These are phyloP conservation scores for Mimumesa dahlbomi DNA, from an alignment of 2,888 invertebrate genomes.

Conservation along the genomic window DNA sequence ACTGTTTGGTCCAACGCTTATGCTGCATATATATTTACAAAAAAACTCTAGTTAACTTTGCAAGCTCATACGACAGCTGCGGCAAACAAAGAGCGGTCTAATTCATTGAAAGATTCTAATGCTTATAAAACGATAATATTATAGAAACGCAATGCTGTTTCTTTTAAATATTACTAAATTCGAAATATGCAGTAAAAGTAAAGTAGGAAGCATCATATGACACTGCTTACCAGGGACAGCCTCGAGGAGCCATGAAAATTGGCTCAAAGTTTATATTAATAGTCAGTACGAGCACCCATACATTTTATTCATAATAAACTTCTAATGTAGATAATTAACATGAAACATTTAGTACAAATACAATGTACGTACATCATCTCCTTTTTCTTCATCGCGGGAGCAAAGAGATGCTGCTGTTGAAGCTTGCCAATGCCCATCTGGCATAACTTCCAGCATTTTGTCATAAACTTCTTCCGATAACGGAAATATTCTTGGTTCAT, in stretches of 20 bases:
- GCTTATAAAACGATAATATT: slow-evolving; percentile 37
- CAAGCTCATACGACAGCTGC: slow-evolving; percentile 57
- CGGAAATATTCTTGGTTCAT: slow-evolving; percentile 89
- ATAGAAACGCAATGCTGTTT: slow-evolving; percentile 38
- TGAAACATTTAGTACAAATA: slow-evolving; percentile 49
- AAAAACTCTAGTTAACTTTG: slow-evolving; percentile 49
- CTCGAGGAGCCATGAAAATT: slow-evolving; percentile 69
- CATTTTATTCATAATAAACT: slow-evolving; percentile 53
- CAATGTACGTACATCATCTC: slow-evolving; percentile 73
- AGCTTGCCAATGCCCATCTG: slow-evolving; percentile 83
- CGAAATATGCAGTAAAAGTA: slow-evolving; percentile 47
- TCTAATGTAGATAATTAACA: slow-evolving; percentile 56
- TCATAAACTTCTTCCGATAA: slow-evolving; percentile 86
- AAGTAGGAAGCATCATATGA: slow-evolving; percentile 63
- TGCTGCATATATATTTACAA: slow-evolving; percentile 38
- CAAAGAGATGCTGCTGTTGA: slow-evolving; percentile 73
- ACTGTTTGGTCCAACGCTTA: slow-evolving; percentile 29
- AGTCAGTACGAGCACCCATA: slow-evolving; percentile 61
- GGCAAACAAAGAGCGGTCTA: slow-evolving; percentile 58
- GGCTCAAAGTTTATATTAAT: slow-evolving; percentile 68
- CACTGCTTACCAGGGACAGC: slow-evolving; percentile 67
- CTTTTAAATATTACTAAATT: slow-evolving; percentile 42
- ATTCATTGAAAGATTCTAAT: slow-evolving; percentile 48
- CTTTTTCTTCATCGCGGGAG: slow-evolving; percentile 76
- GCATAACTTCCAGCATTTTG: slow-evolving; percentile 87